Percentiles rank a stretch among this genome's conserved stretches.
phyloP scores from a whole-genome alignment of 2,113 vertebrate species.

The Ptyas mucosa region DNA sequence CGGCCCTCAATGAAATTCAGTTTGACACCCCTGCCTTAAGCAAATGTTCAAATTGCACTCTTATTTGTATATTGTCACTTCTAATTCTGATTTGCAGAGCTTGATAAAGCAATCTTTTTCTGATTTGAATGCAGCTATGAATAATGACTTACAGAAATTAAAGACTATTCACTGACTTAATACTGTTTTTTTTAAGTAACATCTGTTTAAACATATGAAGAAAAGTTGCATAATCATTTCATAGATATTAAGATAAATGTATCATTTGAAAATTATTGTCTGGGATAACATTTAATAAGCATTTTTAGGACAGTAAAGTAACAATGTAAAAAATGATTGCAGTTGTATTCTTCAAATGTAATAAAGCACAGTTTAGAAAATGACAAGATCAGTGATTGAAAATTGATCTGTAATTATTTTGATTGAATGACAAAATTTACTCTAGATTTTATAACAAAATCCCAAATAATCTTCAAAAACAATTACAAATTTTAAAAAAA shows the following conservation, averaged over 20 bases:
- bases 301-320: not conserved
- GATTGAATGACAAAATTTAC: not conserved
- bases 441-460: not conserved
- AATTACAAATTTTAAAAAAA: not conserved
- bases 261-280: not conserved
- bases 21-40: not conserved
- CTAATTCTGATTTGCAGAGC: not conserved
- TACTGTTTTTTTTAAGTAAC: not conserved
- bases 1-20: too few relatives aligned
- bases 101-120: not conserved
- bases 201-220: not conserved
- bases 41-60: not conserved
- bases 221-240: not conserved
- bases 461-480: not conserved
- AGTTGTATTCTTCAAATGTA: not conserved
- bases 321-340: not conserved
- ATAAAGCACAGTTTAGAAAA: not conserved
- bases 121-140: not conserved
- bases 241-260: not conserved
- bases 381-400: not conserved
- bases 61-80: slow-evolving; percentile 3
- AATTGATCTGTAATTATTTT: not conserved
- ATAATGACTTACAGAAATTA: not conserved
- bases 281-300: not conserved
- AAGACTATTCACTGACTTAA: not conserved